Base-by-base conservation (phyloP, 2,113 vertebrate species). In the Balaeniceps rex region DNA sequence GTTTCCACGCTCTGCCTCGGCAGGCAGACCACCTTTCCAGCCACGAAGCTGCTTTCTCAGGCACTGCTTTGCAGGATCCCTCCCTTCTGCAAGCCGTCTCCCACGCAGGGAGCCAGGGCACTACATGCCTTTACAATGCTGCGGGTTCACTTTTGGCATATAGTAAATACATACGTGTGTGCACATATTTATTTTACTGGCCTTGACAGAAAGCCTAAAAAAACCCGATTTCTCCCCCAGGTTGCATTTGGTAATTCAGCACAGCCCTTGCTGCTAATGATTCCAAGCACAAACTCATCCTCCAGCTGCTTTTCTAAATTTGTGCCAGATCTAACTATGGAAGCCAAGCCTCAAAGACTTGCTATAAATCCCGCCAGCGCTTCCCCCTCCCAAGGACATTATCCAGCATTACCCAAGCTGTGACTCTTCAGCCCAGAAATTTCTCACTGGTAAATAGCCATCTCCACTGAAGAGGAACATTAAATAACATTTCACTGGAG, bases 291-390 rank as follows among this genome's bases (percentile, higher is more conserved):
- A 96, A 94, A 58, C 87, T 85, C 94, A 80, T 96, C 89, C 91
- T 93, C 90, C 96, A 95, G 96, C 95, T 97, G 88, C 95, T 96
- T 90, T 85, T 87, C 94, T 96, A 86, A 94, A 81, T 95, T 57
- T 81, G 83, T 95, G 86, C 90, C 93, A 97, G 94, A 55, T 76
- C 90, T 69, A 68, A 94, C 94, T 83, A 68, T 74, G 86, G 93
- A 89, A 94, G 88, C 77, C 83, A 79, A 96, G 87, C 58, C 87
- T 96, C 29, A 22, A 69, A 96, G 95, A 46, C 76, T 85, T 16
- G 74, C 88, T 91, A 28, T 94, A 80, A 83, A 95, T 91, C 95
- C 92, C 10, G 6, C 83, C 88, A 63, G 68, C 66, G 2, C 77
- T 94, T 68, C 70, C 46, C 86, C n/a, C 65, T 88, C 85, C 88